Conservation (phyloP, 2,113 vertebrate genomes). For the Alouatta palliata region DNA sequence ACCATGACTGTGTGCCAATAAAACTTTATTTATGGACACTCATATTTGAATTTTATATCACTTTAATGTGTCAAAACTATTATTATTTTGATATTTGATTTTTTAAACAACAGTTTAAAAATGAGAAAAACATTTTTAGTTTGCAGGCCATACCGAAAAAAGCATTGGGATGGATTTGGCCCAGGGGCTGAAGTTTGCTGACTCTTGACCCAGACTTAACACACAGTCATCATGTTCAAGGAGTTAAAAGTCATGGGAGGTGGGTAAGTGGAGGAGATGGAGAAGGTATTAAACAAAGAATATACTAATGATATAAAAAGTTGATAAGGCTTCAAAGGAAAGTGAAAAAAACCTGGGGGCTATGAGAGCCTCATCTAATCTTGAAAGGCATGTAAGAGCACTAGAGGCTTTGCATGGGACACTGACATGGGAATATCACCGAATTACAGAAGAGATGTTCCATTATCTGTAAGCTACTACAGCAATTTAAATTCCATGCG, state of each 20-base stretch:
- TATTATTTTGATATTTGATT: background rate
- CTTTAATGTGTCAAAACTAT: background rate
- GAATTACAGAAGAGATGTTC: background rate
- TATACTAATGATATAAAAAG: background rate
- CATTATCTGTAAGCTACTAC: background rate
- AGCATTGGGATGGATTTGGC: background rate
- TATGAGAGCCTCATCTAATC: background rate
- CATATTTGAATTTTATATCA: background rate
- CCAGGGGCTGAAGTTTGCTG: background rate
- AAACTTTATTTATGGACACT: background rate
- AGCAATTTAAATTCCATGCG: background rate
- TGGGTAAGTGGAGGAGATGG: background rate
- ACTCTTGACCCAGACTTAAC: background rate
- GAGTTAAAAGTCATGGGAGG: background rate
- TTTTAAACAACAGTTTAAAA: background rate
- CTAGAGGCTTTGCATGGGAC: background rate
- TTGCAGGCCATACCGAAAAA: background rate
- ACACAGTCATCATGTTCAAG: background rate
- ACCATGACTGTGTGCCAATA: background rate
- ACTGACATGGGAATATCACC: background rate
- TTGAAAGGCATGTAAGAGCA: background rate
- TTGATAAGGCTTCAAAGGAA: background rate
- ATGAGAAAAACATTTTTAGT: background rate
- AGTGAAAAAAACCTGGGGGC: background rate
- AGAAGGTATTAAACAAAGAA: background rate